Evolutionary conservation across 2,113 vertebrate genomes (phyloP).

Genomic region (Abramis brama): DNA sequence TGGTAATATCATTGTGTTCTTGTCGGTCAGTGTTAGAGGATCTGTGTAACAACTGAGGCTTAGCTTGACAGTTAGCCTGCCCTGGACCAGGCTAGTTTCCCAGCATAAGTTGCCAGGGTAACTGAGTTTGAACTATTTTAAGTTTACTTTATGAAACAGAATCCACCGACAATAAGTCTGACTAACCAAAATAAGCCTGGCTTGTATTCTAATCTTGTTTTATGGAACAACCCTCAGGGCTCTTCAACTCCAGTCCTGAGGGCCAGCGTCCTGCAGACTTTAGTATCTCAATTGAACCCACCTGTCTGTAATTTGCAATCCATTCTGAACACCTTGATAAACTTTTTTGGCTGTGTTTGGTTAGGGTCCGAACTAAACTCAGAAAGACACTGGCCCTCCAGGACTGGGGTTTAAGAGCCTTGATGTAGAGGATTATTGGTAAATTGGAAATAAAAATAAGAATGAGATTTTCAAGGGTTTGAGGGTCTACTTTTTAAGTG

Average conservation of each 20-base stretch:
- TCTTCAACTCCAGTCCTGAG: neutral
- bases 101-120: no score
- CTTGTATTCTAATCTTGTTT: no score
- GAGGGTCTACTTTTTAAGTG: neutral
- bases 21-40: no score
- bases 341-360: neutral
- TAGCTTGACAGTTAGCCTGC: no score
- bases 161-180: no score
- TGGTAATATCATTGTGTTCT: no score
- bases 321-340: neutral
- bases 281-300: neutral
- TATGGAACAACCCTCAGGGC: no score
- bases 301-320: neutral
- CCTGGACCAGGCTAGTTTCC: no score
- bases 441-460: neutral
- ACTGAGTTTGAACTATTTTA: no score
- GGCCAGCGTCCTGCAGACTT: neutral
- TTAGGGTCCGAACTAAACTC: neutral
- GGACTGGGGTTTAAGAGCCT: neutral
- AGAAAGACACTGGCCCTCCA: neutral
- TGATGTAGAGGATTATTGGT: neutral
- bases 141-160: no score
- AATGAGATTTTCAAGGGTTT: neutral
- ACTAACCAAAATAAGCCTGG: no score
- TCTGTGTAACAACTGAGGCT: no score